phyloP scores from a whole-genome alignment of 2,888 invertebrate genomes.

The Sinotaia quadrata region DNA sequence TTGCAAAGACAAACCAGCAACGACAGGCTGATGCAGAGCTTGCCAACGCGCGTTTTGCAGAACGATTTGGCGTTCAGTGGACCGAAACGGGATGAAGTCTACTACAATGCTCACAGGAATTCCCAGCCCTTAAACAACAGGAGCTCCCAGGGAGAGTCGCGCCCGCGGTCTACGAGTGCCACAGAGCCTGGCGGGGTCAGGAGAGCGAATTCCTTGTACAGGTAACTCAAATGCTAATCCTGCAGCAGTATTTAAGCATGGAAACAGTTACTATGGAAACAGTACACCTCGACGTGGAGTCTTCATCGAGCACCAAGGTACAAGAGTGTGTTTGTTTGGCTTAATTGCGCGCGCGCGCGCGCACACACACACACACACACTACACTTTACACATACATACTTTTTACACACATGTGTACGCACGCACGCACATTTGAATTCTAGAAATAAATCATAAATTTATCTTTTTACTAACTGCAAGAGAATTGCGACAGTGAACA shows the following conservation, averaged over 20 bases:
- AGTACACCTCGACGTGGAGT: too few relatives aligned
- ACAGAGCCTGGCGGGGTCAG: slow-evolving; percentile 35
- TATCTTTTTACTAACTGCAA: too few relatives aligned
- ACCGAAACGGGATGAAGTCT: slow-evolving; percentile 15
- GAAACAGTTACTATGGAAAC: too few relatives aligned
- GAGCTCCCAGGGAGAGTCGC: neutral
- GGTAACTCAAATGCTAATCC: slow-evolving; percentile 31
- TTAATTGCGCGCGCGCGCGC: neutral
- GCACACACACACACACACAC: neutral
- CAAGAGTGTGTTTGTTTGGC: neutral
- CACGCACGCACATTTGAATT: neutral
- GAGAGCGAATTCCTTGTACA: slow-evolving; percentile 52
- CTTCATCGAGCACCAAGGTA: too few relatives aligned
- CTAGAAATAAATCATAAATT: neutral
- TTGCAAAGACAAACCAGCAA: neutral
- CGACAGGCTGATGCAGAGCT: slow-evolving; percentile 29
- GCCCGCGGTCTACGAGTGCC: slow-evolving; percentile 14
- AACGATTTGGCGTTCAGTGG: slow-evolving; percentile 30
- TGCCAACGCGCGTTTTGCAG: slow-evolving; percentile 30
- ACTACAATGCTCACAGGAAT: slow-evolving; percentile 12
- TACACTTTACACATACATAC: neutral
- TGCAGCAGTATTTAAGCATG: too few relatives aligned
- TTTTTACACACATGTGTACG: neutral
- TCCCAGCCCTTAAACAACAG: slow-evolving; percentile 16
- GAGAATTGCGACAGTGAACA: too few relatives aligned